Conservation (phyloP, 1,140 invertebrate genomes). For the Cydia fagiglandana region DNA sequence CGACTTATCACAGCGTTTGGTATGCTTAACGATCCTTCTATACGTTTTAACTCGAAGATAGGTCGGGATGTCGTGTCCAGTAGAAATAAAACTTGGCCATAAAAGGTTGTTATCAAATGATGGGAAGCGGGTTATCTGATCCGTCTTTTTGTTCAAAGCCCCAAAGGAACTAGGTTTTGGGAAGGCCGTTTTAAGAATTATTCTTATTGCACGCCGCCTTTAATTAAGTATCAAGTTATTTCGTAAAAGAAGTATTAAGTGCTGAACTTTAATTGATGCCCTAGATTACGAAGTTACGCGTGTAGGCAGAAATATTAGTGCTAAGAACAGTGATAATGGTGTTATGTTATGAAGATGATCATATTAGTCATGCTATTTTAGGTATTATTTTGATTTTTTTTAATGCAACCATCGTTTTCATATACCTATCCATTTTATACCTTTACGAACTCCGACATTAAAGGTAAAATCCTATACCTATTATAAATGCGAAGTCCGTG, state of each 20-base stretch:
- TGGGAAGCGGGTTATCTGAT: constrained; percentile 54
- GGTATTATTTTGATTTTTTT: neutral
- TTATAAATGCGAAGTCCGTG: too few relatives aligned
- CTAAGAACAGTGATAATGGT: neutral
- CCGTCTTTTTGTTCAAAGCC: constrained; percentile 38
- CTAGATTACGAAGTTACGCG: neutral
- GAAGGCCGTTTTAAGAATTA: neutral
- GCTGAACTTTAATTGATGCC: neutral
- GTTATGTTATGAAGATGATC: neutral
- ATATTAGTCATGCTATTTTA: neutral
- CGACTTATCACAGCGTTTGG: constrained; percentile 9
- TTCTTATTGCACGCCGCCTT: neutral
- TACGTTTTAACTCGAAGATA: constrained; percentile 52
- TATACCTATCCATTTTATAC: too few relatives aligned
- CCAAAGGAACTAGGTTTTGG: constrained; percentile 36
- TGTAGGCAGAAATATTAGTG: neutral
- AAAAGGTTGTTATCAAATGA: constrained; percentile 58
- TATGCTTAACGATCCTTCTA: constrained; percentile 12
- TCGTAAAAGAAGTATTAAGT: neutral
- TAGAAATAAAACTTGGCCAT: constrained; percentile 59
- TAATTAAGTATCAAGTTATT: constrained; percentile 8
- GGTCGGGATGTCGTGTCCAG: constrained; percentile 59
- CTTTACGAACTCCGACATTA: neutral
- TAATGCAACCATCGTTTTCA: neutral
- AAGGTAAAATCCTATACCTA: too few relatives aligned